Evolutionary conservation across 1,140 invertebrate species (phyloP), one percentile per base, ranked within the genome.

Genomic region (Lasioglossum albipes): DNA sequence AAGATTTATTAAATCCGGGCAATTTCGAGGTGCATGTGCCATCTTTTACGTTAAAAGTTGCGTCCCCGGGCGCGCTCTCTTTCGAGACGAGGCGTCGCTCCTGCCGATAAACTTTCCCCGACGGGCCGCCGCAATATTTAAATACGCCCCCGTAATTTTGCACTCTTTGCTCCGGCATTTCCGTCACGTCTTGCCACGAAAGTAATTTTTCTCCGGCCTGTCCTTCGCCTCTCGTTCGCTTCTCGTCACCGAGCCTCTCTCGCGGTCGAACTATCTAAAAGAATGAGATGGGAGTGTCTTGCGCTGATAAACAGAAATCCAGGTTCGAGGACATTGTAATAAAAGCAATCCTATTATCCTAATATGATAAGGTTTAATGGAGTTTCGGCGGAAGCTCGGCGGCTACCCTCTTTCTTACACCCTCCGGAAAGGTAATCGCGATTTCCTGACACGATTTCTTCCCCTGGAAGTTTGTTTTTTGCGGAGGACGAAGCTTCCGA

Each of bases 261-360:
- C 36, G 52, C 36, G 31, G 27, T 27, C 36, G 62, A 76, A 64
- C 67, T 67, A 78, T 62, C 62, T 49, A 61, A 54, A 82, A 79
- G 79, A 83, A 82, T 22, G 65, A 84, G 66, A 79, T 79, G 83
- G 78, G 86, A 89, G 85, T 89, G 89, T 89, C 85, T 77, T 59
- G 42, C 52, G 78, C 88, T 89, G 89, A 89, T 89, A 89, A 89
- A 89, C 86, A 89, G 81, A 82, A 87, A 85, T 85, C 73, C 87
- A 85, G 77, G 83, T 88, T 85, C 79, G 72, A 79, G 75, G 61
- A 85, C 75, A 79, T 75, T 68, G 73, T 84, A 88, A 87, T 88
- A 87, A 86, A 80, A 86, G 73, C 79, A 88, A 88, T 88, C 87
- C 87, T 86, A 86, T 88, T 88, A 88, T 86, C 79, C 79, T 84